phyloP scores from a whole-genome alignment of 2,888 invertebrate species.

The Coleophora deauratella region DNA sequence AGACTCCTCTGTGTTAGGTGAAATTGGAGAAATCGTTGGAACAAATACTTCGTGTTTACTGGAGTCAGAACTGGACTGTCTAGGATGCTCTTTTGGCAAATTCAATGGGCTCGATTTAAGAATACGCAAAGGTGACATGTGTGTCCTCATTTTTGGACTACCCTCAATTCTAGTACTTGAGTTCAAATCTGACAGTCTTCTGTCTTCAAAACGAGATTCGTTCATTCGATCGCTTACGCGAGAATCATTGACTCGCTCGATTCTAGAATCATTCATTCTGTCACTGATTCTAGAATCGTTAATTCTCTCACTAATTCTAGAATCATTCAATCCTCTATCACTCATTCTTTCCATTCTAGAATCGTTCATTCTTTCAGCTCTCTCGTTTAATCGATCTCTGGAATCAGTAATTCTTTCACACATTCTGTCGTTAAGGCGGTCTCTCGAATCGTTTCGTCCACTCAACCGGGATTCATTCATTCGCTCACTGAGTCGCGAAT shows the following conservation, averaged over 20 bases:
- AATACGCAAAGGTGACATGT: constrained; percentile 44
- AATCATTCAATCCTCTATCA: constrained; percentile 19
- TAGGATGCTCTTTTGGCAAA: constrained; percentile 38
- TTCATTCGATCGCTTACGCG: constrained; percentile 19
- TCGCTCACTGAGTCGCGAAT: constrained; percentile 28
- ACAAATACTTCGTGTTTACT: constrained; percentile 46
- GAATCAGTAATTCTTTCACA: constrained; percentile 15
- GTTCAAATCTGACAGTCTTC: constrained; percentile 45
- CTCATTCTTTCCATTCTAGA: constrained; percentile 7
- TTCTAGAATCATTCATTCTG: constrained; percentile 23
- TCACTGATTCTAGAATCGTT: constrained; percentile 22
- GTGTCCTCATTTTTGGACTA: constrained; percentile 50
- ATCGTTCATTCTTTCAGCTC: constrained; percentile 19
- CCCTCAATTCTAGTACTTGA: constrained; percentile 53
- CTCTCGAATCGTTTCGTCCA: constrained; percentile 18
- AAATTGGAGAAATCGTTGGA: constrained; percentile 46
- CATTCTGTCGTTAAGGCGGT: constrained; percentile 8
- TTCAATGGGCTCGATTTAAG: constrained; percentile 42
- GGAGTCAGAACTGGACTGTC: constrained; percentile 41
- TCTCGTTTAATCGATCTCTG: constrained; percentile 9
- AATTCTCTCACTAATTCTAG: constrained; percentile 14
- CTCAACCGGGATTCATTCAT: constrained; percentile 26
- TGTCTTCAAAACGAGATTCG: constrained; percentile 30
- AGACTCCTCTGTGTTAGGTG: constrained; percentile 62
- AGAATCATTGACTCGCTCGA: constrained; percentile 25